Conservation (phyloP, 2,113 vertebrate species). For the Sebastes fasciatus region DNA sequence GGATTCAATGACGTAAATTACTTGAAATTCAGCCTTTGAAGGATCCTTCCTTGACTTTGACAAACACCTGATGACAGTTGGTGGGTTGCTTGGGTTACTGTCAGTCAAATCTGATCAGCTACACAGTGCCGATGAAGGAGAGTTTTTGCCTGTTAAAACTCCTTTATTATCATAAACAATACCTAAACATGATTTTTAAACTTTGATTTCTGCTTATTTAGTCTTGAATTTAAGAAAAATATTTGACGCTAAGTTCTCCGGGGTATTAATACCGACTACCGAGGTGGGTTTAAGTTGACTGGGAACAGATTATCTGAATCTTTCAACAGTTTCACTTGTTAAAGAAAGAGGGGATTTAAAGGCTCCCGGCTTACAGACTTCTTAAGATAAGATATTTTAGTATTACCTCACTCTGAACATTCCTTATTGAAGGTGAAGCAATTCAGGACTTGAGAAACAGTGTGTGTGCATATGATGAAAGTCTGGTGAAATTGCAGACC, state of each 20-base stretch:
- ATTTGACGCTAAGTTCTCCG: not conserved
- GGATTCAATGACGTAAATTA: too few relatives aligned
- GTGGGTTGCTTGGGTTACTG: too few relatives aligned
- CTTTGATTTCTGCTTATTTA: not conserved
- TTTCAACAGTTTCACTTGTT: slow-evolving; percentile 46
- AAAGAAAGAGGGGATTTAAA: slow-evolving; percentile 37
- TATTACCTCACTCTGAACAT: slow-evolving; percentile 39
- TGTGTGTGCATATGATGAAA: slow-evolving; percentile 63
- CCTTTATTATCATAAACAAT: not conserved
- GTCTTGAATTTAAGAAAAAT: not conserved
- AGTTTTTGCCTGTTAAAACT: not conserved
- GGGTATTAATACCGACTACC: too few relatives aligned
- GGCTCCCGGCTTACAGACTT: slow-evolving; percentile 28
- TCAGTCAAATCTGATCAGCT: too few relatives aligned
- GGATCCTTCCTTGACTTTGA: too few relatives aligned
- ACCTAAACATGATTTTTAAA: not conserved
- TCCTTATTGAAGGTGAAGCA: slow-evolving; percentile 55
- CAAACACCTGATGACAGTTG: too few relatives aligned
- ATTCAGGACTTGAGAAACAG: slow-evolving; percentile 42
- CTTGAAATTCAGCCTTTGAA: too few relatives aligned
- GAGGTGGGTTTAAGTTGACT: slow-evolving; percentile 22
- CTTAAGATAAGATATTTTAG: slow-evolving; percentile 45
- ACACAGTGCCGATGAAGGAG: too few relatives aligned
- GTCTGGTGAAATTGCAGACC: slow-evolving; percentile 55
- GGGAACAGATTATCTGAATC: slow-evolving; percentile 33